phyloP scores from a whole-genome alignment of 2,888 invertebrate genomes.

The Pimpla rufipes region DNA sequence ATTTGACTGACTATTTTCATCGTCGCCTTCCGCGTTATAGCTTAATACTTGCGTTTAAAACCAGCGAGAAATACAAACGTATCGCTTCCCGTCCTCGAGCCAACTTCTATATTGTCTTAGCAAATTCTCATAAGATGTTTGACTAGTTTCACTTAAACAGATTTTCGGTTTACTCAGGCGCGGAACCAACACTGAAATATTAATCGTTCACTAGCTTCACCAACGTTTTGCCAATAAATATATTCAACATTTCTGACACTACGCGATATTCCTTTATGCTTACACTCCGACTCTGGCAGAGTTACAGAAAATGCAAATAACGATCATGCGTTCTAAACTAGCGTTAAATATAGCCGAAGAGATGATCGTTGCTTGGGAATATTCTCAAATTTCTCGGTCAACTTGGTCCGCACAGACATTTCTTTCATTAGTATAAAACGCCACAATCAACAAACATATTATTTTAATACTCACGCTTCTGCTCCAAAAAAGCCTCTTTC shows the following conservation, averaged over 20 bases:
- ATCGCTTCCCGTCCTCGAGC: neutral
- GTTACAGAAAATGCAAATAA: slow-evolving; percentile 11
- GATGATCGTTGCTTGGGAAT: neutral
- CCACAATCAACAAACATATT: no score
- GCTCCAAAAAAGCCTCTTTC: neutral
- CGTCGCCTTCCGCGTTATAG: neutral
- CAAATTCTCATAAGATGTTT: neutral
- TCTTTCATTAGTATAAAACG: neutral
- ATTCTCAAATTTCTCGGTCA: slow-evolving; percentile 15
- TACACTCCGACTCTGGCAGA: slow-evolving; percentile 24
- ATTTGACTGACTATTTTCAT: neutral
- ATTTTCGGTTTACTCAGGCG: slow-evolving; percentile 1
- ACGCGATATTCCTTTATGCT: neutral
- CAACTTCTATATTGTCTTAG: neutral
- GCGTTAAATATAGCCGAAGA: slow-evolving; percentile 46
- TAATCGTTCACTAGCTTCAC: neutral
- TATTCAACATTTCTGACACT: neutral
- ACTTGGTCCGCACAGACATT: neutral
- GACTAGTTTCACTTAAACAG: neutral
- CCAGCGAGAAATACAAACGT: neutral
- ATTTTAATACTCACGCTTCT: neutral
- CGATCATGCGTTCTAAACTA: neutral
- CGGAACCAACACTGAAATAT: neutral
- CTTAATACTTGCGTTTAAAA: neutral
- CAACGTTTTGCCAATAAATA: neutral